Base-by-base conservation (phyloP, 2,888 invertebrate species). In the Andrena hattorfiana region DNA sequence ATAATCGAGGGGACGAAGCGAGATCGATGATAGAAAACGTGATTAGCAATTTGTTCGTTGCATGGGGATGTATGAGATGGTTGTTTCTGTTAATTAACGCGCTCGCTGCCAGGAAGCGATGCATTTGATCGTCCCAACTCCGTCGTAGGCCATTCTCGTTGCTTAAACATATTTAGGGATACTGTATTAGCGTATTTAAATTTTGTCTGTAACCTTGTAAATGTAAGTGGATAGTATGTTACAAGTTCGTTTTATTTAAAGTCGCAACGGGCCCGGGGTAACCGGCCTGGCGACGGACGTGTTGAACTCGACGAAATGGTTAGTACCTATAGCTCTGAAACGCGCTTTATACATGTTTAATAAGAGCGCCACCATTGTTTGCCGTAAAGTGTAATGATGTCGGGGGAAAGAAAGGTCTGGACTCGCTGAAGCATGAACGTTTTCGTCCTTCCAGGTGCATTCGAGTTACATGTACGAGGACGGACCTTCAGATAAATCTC, bases 371-470 rank as follows among this genome's bases (percentile, higher is more conserved):
- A 42, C 26, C 26, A 16, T 64, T 48, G 13, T 54, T 73, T 73
- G 49, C 16, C 49, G 49, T 26, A n/a, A 64, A 62, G 10, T 8
- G n/a, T 42, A 56, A 69, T 20, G 26, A 51, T 51, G 16, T 60
- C 16, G 51, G 51, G 42, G 32, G 20, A 51, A 51, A 35, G 10
- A 13, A 20, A 51, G 20, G 16, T 49, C 5, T 54, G 8, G 56
- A 74, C 56, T 30, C 30, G 20, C 35, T 48, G 62, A 62, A 68
- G 48, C 51, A 71, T 67, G 26, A 76, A 82, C 10, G 35, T 48
- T 76, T 75, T 76, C 71, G 26, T 71, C 30, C 32, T 71, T 82
- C 23, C 49, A 71, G 54, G 56, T 71, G 67, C 71, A 42, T 28
- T 35, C 64, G 59, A 77, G 35, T 48, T 42, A 49, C 54, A 67